phyloP scores from a whole-genome alignment of 1,140 invertebrate genomes.

The Drosophila nigrodunni region DNA sequence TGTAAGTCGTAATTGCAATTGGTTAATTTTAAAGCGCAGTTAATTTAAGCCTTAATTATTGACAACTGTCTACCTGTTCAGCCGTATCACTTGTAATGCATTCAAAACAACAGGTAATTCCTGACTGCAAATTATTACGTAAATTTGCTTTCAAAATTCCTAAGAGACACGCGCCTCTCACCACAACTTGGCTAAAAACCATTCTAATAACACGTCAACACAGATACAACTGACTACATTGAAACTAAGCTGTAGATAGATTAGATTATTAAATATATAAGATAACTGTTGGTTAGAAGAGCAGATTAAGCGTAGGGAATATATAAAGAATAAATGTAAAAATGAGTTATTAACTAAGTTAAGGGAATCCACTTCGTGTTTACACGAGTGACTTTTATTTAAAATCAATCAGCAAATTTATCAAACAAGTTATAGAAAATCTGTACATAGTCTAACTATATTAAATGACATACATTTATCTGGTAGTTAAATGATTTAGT shows the following conservation, averaged over 20 bases:
- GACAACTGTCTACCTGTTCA: slow-evolving; percentile 50
- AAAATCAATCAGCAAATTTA: no score
- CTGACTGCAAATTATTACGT: slow-evolving; percentile 3
- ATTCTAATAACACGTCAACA: background rate
- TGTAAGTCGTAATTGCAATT: slow-evolving; percentile 57
- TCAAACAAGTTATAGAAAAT: no score
- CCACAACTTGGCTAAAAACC: background rate
- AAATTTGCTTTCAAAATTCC: slow-evolving; percentile 3
- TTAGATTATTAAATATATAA: slow-evolving; percentile 4
- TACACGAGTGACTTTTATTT: no score
- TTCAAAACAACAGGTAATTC: slow-evolving; percentile 1
- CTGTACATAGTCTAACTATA: background rate
- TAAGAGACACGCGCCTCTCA: background rate
- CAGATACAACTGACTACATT: background rate
- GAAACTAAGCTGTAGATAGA: background rate
- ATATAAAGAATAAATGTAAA: background rate
- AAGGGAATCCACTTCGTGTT: no score
- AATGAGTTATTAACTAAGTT: no score
- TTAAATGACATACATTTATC: slow-evolving; percentile 4
- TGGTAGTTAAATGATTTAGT: slow-evolving; percentile 9
- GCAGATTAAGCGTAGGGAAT: background rate
- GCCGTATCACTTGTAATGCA: slow-evolving; percentile 4
- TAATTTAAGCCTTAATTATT: slow-evolving; percentile 57
- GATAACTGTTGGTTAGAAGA: background rate
- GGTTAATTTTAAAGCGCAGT: slow-evolving; percentile 40